A percentile compares a stretch with the other conserved stretches of the same genome.
These are phyloP conservation scores for Dendrocincla fuliginosa DNA, from an alignment of 2,797 vertebrate genomes.

Conservation along the genomic window DNA sequence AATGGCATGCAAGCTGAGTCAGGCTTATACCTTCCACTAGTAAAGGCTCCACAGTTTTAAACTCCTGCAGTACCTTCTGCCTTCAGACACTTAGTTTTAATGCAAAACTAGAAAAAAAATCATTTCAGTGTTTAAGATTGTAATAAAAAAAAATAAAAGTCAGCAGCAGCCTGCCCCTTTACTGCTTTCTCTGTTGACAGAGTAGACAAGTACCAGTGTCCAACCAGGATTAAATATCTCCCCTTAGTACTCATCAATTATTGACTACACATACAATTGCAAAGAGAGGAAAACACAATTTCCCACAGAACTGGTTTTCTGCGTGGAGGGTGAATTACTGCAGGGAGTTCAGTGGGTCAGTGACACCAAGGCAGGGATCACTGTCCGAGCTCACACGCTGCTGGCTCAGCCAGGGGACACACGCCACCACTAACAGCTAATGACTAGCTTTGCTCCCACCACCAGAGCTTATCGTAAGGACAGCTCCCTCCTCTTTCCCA, in stretches of 20 bases:
- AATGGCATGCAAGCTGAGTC: constrained; percentile 52
- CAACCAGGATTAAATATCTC: constrained; percentile 11
- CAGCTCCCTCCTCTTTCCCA: not conserved
- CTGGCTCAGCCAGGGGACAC: accelerated
- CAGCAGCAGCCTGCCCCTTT: not conserved
- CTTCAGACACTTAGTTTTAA: not conserved
- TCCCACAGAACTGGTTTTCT: not conserved
- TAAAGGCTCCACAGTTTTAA: constrained; percentile 6
- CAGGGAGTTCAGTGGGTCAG: constrained; percentile 14
- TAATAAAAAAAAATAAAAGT: not conserved
- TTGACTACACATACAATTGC: not conserved
- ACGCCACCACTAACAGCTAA: not conserved
- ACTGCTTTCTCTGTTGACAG: not conserved
- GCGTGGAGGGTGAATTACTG: not conserved
- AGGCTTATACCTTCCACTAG: constrained; percentile 48
- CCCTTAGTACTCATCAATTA: constrained; percentile 23
- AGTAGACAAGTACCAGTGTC: constrained; percentile 10
- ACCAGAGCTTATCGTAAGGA: accelerated
- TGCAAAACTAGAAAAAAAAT: not conserved
- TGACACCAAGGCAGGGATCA: not conserved
- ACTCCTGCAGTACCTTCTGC: not conserved
- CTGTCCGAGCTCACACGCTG: not conserved
- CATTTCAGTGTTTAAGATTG: not conserved
- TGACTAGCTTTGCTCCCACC: not conserved
- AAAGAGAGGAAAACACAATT: not conserved